Evolutionary conservation across 2,888 invertebrate species (phyloP), one percentile per base, ranked within the genome.

Genomic region (Acanthoscelides obtectus): DNA sequence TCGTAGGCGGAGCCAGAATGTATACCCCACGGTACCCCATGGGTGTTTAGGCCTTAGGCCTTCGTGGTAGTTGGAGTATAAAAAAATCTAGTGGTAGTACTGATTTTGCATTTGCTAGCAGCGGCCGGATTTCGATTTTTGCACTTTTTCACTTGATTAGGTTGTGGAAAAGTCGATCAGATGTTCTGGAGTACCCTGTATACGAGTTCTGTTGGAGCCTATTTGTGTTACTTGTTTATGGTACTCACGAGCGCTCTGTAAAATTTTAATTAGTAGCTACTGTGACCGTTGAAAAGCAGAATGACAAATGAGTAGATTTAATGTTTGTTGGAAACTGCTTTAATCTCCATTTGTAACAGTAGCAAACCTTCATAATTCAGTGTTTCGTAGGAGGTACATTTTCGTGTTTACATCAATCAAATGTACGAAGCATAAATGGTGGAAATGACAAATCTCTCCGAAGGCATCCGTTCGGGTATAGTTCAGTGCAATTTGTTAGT

Each of bases 351-450:
- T 74, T 72, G 70, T 74, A 71, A 70, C 67, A 74, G 63, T 64
- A 67, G 71, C 70, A 72, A n/a, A 71, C 71, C 69, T 65, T 70
- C 73, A 73, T 75, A 75, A 73, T 75, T 75, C 73, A 73, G 72
- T 75, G 73, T 71, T 75, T 71, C 69, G 70, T 70, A 69, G 73
- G 70, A 72, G 73, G 73, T 73, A 75, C 71, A 69, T 75, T 72
- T 69, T 72, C 69, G 72, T 75, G 73, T 74, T 72, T 73, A 74
- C 75, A 75, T 75, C 75, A 74, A 74, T 75, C 75, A 75, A 74
- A 75, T 72, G 45, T 45, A 12, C 45, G 70, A 69, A 71, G 69
- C 73, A 72, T 74, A 72, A 74, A 74, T 72, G 72, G 72, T 68
- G 69, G 70, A 72, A 69, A 70, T 77, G 73, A 77, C 74, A 75